Conservation (phyloP, 2,888 invertebrate species). For the Quadroppia sp. region DNA sequence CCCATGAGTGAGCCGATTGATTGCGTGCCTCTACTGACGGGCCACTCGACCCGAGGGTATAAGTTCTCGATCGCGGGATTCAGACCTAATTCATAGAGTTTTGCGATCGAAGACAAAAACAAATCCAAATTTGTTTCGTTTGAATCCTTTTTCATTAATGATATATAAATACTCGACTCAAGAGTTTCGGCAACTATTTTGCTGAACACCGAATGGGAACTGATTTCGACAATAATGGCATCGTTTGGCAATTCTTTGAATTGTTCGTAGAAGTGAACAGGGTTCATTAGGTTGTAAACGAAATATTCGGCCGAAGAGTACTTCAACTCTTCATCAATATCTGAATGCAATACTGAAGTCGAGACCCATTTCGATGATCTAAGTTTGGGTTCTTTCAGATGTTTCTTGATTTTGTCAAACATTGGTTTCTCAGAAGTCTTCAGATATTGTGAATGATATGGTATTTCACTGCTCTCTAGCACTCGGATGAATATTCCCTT, state of each 20-base stretch:
- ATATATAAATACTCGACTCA: conserved; percentile 60
- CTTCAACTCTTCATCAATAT: conserved; percentile 66
- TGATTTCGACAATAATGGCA: conserved; percentile 85
- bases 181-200: conserved; percentile 69
- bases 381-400: conserved; percentile 61
- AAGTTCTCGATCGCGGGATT: conserved; percentile 69
- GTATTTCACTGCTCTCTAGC: background rate
- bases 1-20: conserved; percentile 76
- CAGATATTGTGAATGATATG: background rate
- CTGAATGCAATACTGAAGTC: conserved; percentile 77
- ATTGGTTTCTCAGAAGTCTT: background rate
- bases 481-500: background rate
- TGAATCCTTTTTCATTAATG: conserved; percentile 71
- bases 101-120: conserved; percentile 72
- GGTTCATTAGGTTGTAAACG: conserved; percentile 87
- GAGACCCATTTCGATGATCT: conserved; percentile 85
- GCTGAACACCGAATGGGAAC: conserved; percentile 85
- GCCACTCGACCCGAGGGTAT: conserved; percentile 61
- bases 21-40: conserved; percentile 86
- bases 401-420: background rate
- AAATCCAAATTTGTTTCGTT: conserved; percentile 58
- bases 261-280: conserved; percentile 87
- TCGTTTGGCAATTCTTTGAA: conserved; percentile 75
- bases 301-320: conserved; percentile 87
- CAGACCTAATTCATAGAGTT: conserved; percentile 71